Percentiles rank a stretch among this genome's conserved stretches.
Evolutionary conservation across 2,888 invertebrate genomes (phyloP).

Genomic region (Drosophila anomelani): DNA sequence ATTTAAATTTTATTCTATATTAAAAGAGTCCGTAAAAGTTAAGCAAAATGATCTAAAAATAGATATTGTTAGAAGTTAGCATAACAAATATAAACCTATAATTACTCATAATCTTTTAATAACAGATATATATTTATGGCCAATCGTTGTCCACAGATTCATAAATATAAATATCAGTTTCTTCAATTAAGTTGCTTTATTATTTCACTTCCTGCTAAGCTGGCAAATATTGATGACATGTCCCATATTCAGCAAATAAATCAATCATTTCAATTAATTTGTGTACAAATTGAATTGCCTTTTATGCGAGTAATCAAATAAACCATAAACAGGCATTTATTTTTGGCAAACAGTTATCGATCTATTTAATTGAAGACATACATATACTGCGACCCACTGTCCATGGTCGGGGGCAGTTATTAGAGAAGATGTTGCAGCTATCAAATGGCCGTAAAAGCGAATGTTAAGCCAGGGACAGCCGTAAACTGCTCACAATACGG

Average conservation of each 20-base stretch:
- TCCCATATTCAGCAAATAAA: conserved; percentile 1
- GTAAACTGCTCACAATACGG: conserved; percentile 37
- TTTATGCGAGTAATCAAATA: conserved; percentile 20
- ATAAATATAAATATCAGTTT: background rate
- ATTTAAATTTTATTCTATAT: too few species aligned
- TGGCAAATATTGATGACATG: conserved; percentile 7
- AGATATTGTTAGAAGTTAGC: background rate
- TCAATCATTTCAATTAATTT: conserved; percentile 29
- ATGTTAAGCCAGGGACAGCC: conserved; percentile 59
- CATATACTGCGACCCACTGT: conserved; percentile 18
- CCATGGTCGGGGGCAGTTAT: conserved; percentile 49
- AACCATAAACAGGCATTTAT: conserved; percentile 18
- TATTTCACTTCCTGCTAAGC: conserved; percentile 11
- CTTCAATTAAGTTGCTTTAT: conserved; percentile 2
- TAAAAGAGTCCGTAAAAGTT: background rate
- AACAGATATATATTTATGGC: background rate
- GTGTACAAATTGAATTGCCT: conserved; percentile 9
- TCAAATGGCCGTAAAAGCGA: conserved; percentile 70
- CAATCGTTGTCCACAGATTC: background rate
- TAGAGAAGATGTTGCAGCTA: conserved; percentile 60
- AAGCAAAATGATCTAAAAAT: background rate
- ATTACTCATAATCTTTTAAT: background rate
- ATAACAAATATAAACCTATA: background rate
- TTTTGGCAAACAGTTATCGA: conserved; percentile 18
- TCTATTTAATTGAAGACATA: conserved; percentile 12